A percentile compares a stretch with the other conserved stretches of the same genome.
phyloP scores from a whole-genome alignment of 2,113 vertebrate genomes.

The Coregonus clupeaformis region DNA sequence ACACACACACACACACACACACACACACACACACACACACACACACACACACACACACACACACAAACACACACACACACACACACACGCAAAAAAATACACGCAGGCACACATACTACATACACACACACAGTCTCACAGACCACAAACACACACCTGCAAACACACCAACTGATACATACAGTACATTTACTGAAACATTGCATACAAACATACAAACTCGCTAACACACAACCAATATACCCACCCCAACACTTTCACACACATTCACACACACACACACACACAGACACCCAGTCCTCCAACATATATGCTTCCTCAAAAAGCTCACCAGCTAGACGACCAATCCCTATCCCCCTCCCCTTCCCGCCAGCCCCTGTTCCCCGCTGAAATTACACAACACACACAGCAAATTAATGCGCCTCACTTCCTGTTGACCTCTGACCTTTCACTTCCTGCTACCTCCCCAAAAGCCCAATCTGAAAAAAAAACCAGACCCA shows the following conservation, averaged over 20 bases:
- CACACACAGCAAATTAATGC: constrained; percentile 70
- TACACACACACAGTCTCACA: constrained; percentile 48
- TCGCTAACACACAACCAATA: neutral
- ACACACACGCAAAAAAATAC: neutral
- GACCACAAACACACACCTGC: neutral
- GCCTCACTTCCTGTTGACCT: constrained; percentile 86
- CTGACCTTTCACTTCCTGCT: constrained; percentile 83
- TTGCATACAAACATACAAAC: constrained; percentile 1
- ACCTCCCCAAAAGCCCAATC: constrained; percentile 56
- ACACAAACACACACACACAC: neutral
- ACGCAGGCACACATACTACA: neutral
- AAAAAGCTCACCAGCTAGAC: constrained; percentile 42
- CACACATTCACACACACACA: too few relatives aligned
- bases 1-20: neutral
- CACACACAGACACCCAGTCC: neutral
- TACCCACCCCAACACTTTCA: too few relatives aligned
- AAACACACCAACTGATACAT: neutral
- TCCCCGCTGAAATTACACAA: constrained; percentile 45
- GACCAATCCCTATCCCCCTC: constrained; percentile 34
- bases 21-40: neutral
- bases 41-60: too few relatives aligned
- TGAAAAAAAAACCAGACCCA: constrained; percentile 29
- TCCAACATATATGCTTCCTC: constrained; percentile 38
- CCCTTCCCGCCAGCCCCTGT: constrained; percentile 16
- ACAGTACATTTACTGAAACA: neutral